Conservation (phyloP, 2,797 vertebrate genomes). For the Lateolabrax maculatus region DNA sequence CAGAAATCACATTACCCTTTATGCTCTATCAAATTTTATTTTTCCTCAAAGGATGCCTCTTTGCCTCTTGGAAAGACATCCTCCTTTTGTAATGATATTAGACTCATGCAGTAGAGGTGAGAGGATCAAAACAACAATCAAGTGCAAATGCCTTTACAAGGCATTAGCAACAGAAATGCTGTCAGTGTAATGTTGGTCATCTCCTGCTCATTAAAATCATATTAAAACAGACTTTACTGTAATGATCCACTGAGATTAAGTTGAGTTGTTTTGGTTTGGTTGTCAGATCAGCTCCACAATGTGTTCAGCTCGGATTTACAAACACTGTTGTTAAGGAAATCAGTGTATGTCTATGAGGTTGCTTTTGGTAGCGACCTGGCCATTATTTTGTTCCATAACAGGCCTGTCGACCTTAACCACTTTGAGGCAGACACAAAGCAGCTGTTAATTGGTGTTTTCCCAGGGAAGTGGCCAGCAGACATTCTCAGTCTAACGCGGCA, state of each 20-base stretch:
- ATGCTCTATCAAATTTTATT: slow-evolving; percentile 71
- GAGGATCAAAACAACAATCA: slow-evolving; percentile 59
- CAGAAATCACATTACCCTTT: slow-evolving; percentile 67
- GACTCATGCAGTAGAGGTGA: slow-evolving; percentile 35
- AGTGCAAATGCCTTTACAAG: slow-evolving; percentile 43
- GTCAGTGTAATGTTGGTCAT: slow-evolving; percentile 25
- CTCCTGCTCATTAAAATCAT: slow-evolving; percentile 38
- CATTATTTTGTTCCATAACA: slow-evolving; percentile 57
- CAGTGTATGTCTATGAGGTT: slow-evolving; percentile 2
- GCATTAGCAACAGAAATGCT: slow-evolving; percentile 24
- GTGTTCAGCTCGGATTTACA: slow-evolving; percentile 22
- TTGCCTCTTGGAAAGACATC: slow-evolving; percentile 49
- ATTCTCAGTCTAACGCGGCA: slow-evolving; percentile 64
- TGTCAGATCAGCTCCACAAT: slow-evolving; percentile 26
- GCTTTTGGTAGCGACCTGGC: slow-evolving; percentile 40
- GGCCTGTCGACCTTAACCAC: slow-evolving; percentile 54
- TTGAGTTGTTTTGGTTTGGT: slow-evolving; percentile 21
- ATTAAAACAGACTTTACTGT: slow-evolving; percentile 46
- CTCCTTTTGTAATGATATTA: slow-evolving; percentile 60
- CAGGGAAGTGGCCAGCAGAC: slow-evolving; percentile 66
- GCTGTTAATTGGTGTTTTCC: slow-evolving; percentile 78
- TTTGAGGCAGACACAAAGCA: slow-evolving; percentile 62
- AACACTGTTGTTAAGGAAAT: slow-evolving; percentile 16
- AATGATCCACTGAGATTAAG: slow-evolving; percentile 43
- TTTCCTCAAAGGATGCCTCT: slow-evolving; percentile 64